phyloP scores from a whole-genome alignment of 2,888 invertebrate genomes.

The Suillia variegata region DNA sequence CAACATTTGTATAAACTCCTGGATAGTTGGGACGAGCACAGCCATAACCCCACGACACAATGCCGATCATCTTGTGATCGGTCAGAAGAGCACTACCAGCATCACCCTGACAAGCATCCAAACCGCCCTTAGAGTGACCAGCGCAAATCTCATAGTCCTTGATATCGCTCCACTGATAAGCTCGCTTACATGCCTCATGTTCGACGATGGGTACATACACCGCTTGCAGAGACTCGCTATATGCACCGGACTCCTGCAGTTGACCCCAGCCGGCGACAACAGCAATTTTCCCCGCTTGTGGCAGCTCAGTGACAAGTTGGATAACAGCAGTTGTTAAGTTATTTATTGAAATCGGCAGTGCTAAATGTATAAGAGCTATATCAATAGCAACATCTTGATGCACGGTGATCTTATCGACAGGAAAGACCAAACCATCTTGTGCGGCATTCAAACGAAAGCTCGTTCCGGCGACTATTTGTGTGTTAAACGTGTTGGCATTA shows the following conservation, averaged over 20 bases:
- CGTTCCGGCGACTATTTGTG: constrained; percentile 59
- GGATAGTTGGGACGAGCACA: constrained; percentile 44
- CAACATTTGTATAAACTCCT: constrained; percentile 50
- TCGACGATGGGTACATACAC: constrained; percentile 47
- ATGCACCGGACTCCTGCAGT: constrained; percentile 31
- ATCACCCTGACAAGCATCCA: constrained; percentile 51
- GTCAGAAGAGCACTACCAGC: constrained; percentile 52
- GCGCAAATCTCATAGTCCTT: constrained; percentile 51
- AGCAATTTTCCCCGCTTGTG: constrained; percentile 31
- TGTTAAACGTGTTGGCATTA: constrained; percentile 22
- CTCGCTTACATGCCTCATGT: constrained; percentile 34
- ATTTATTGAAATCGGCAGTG: constrained; percentile 34
- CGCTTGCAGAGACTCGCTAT: constrained; percentile 38
- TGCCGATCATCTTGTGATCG: constrained; percentile 37
- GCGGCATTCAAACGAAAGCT: constrained; percentile 50
- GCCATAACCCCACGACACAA: constrained; percentile 52
- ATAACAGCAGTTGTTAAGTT: constrained; percentile 34
- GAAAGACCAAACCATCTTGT: constrained; percentile 60
- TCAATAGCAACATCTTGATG: constrained; percentile 64
- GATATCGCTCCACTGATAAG: constrained; percentile 36
- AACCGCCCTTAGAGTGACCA: constrained; percentile 45
- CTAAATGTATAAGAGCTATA: constrained; percentile 61
- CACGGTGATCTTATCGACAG: constrained; percentile 60
- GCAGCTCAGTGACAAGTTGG: constrained; percentile 31
- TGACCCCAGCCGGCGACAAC: constrained; percentile 51